phyloP scores from a whole-genome alignment of 2,888 invertebrate species.

The Drosophila austrosaltans region DNA sequence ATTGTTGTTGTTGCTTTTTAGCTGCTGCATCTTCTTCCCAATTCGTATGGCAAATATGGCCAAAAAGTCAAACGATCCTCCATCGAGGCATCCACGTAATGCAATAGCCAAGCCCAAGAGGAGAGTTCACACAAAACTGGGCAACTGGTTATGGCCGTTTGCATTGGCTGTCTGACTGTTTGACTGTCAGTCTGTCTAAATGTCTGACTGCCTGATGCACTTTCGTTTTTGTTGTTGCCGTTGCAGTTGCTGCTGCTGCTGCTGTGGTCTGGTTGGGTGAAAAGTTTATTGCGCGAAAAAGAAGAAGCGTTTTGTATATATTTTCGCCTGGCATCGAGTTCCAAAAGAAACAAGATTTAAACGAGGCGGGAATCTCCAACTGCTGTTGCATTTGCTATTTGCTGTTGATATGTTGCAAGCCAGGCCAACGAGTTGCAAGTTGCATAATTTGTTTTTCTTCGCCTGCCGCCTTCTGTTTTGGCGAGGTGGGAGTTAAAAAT shows the following conservation, averaged over 20 bases:
- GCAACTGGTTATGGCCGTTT: slow-evolving; percentile 57
- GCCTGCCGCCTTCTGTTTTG: slow-evolving; percentile 41
- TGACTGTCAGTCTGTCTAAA: background rate
- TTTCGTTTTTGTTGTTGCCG: slow-evolving; percentile 62
- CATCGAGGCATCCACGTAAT: slow-evolving; percentile 64
- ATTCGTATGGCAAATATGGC: slow-evolving; percentile 61
- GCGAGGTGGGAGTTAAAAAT: slow-evolving; percentile 60
- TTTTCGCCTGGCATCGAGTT: slow-evolving; percentile 40
- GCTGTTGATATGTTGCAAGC: slow-evolving; percentile 68
- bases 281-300: slow-evolving; percentile 69
- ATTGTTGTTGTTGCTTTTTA: slow-evolving; percentile 25
- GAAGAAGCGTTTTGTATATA: slow-evolving; percentile 68
- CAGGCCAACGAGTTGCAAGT: slow-evolving; percentile 39
- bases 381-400: slow-evolving; percentile 32
- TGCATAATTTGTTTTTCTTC: slow-evolving; percentile 70
- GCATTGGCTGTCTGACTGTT: slow-evolving; percentile 9
- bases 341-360: slow-evolving; percentile 40
- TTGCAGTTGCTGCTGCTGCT: slow-evolving; percentile 22
- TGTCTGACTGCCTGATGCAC: slow-evolving; percentile 54
- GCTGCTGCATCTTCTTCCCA: slow-evolving; percentile 70
- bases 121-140: slow-evolving; percentile 48
- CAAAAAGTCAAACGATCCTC: slow-evolving; percentile 75
- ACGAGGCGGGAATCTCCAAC: slow-evolving; percentile 39
- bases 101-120: slow-evolving; percentile 69
- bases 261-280: slow-evolving; percentile 50